Percentiles rank a stretch among this genome's conserved stretches.
phyloP scores from a whole-genome alignment of 2,888 invertebrate genomes.

The Bursaphelenchus okinawaensis region DNA sequence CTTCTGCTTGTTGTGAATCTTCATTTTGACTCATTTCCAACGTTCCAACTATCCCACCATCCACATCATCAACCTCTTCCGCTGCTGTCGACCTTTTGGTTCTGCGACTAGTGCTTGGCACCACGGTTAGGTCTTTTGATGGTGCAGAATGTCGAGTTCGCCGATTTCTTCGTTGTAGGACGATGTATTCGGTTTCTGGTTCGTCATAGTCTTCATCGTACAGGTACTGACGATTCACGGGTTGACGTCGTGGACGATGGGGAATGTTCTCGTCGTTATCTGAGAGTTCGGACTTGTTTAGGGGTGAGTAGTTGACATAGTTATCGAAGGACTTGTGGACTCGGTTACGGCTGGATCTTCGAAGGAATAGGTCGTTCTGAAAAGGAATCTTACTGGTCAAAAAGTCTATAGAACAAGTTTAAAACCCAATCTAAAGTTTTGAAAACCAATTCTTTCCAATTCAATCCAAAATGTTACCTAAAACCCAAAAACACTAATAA shows the following conservation, averaged over 20 bases:
- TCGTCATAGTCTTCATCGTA: constrained; percentile 16
- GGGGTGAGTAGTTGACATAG: background rate
- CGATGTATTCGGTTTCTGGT: background rate
- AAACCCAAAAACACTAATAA: background rate
- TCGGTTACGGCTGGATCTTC: background rate
- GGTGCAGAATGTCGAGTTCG: background rate
- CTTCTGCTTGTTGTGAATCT: background rate
- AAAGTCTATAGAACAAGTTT: background rate
- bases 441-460: background rate
- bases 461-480: background rate
- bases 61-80: constrained; percentile 1
- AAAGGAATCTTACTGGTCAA: background rate
- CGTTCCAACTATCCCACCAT: background rate
- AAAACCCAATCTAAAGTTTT: background rate
- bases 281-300: background rate
- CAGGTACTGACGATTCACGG: background rate
- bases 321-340: background rate
- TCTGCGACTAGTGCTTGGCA: background rate
- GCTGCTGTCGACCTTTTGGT: background rate
- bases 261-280: background rate
- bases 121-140: background rate
- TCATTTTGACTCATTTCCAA: background rate
- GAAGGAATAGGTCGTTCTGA: background rate
- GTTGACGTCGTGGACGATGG: background rate
- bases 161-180: background rate